These are phyloP conservation scores for Pseudachorutes palmiensis DNA, from an alignment of 1,140 invertebrate genomes.

Conservation along the genomic window DNA sequence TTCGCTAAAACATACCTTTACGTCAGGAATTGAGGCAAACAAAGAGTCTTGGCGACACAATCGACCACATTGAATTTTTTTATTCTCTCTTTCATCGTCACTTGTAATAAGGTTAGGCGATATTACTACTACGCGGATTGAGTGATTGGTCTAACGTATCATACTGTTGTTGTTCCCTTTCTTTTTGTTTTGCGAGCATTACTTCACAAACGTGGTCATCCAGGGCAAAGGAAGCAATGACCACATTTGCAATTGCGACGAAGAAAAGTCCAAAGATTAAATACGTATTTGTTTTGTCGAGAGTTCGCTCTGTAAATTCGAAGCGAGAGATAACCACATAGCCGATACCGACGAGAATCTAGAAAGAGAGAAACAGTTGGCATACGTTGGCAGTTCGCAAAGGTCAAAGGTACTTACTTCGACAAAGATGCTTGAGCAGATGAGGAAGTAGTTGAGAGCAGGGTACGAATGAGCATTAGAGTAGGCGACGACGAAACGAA, in stretches of 20 bases:
- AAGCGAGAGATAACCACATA: constrained; percentile 33
- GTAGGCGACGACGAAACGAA: constrained; percentile 32
- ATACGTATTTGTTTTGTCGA: constrained; percentile 30
- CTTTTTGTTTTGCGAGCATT: background rate
- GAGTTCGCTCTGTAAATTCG: constrained; percentile 10
- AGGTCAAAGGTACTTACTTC: constrained; percentile 25
- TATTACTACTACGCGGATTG: too few relatives aligned
- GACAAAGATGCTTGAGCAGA: constrained; percentile 32
- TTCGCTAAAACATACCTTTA: too few relatives aligned
- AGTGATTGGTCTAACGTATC: constrained; percentile 10
- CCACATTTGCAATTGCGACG: constrained; percentile 28
- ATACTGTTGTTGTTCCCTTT: constrained; percentile 4
- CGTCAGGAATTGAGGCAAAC: too few relatives aligned
- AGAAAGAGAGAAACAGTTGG: background rate
- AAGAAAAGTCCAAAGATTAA: constrained; percentile 35
- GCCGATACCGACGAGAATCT: constrained; percentile 34
- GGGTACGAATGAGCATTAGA: constrained; percentile 33
- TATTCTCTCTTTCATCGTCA: too few relatives aligned
- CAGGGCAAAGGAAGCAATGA: constrained; percentile 33
- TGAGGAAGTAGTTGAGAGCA: constrained; percentile 35
- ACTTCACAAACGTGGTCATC: constrained; percentile 36
- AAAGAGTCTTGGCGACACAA: too few relatives aligned
- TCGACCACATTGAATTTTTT: too few relatives aligned
- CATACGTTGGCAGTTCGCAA: too few relatives aligned
- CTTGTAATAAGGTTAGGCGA: too few relatives aligned